Evolutionary conservation across 2,888 invertebrate species (phyloP).

Genomic region (Ferrisia virgata): DNA sequence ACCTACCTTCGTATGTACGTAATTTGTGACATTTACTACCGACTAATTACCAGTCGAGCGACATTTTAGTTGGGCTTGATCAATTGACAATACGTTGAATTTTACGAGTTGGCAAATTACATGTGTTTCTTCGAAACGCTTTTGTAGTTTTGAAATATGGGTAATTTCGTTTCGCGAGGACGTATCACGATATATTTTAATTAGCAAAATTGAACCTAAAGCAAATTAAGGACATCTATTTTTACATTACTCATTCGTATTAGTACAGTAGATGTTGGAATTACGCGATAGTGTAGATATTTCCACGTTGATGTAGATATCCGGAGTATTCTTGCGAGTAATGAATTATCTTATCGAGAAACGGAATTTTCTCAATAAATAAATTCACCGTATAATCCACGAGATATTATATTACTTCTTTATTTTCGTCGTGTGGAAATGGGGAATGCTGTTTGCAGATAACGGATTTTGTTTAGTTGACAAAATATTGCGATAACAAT

Average conservation of each 20-base stretch:
- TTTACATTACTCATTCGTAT: neutral
- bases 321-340: neutral
- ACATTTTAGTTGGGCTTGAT: neutral
- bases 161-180: neutral
- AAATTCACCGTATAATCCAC: too few relatives aligned
- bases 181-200: slow-evolving; percentile 18
- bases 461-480: neutral
- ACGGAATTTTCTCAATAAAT: neutral
- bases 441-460: too few relatives aligned
- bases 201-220: slow-evolving; percentile 1
- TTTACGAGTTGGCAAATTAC: slow-evolving; percentile 10
- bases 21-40: neutral
- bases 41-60: neutral
- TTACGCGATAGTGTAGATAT: neutral
- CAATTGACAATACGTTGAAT: neutral
- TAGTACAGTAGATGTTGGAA: neutral
- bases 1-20: too few relatives aligned
- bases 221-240: slow-evolving; percentile 11
- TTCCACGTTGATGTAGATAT: neutral
- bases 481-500: neutral
- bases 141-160: neutral
- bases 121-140: neutral
- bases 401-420: too few relatives aligned
- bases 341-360: neutral
- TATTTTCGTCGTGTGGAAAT: too few relatives aligned